Percentiles rank a stretch among this genome's conserved stretches.
Conservation (phyloP, 2,113 vertebrate genomes). For the Ceratotherium simum region DNA sequence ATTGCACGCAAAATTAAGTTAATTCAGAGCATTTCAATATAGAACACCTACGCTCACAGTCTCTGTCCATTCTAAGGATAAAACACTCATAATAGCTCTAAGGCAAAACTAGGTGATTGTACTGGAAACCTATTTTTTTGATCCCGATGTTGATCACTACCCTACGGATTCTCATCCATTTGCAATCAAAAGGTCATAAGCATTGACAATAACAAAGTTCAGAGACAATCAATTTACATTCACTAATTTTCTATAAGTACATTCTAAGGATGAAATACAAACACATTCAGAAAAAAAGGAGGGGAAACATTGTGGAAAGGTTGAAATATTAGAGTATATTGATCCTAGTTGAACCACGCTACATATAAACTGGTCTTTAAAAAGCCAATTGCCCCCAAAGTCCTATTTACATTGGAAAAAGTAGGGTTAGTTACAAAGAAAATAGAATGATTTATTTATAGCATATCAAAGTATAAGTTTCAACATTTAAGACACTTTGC, state of each 20-base stretch:
- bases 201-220: slow-evolving; percentile 45
- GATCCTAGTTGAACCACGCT: neutral
- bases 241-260: slow-evolving; percentile 44
- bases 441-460: slow-evolving; percentile 34
- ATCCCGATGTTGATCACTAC: neutral
- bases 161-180: slow-evolving; percentile 28
- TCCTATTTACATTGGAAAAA: slow-evolving; percentile 25
- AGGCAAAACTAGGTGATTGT: neutral
- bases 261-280: slow-evolving; percentile 30
- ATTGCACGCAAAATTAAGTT: slow-evolving; percentile 43
- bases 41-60: neutral
- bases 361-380: neutral
- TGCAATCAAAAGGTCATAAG: slow-evolving; percentile 29
- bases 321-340: slow-evolving; percentile 47
- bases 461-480: neutral
- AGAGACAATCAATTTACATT: slow-evolving; percentile 18
- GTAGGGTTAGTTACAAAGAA: neutral
- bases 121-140: neutral
- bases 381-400: neutral
- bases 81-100: neutral
- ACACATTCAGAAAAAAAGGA: neutral
- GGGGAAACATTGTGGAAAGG: neutral
- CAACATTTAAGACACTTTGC: slow-evolving; percentile 16
- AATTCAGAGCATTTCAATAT: neutral
- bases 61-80: neutral